A percentile compares a stretch with the other conserved stretches of the same genome.
phyloP scores from a whole-genome alignment of 2,888 invertebrate species.

The Temnothorax unifasciatus region DNA sequence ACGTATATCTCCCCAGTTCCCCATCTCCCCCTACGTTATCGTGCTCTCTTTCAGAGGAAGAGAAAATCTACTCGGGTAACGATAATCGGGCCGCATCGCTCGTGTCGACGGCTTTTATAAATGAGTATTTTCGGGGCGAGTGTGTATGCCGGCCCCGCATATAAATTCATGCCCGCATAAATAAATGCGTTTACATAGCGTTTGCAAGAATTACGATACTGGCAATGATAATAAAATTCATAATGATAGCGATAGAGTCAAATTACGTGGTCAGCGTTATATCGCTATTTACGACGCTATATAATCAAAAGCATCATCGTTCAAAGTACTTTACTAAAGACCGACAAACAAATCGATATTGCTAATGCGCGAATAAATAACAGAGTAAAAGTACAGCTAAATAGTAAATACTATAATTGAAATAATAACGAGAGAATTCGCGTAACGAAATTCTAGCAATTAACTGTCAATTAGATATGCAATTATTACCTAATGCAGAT shows the following conservation, averaged over 20 bases:
- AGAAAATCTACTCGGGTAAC: conserved; percentile 4
- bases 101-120: conserved; percentile 24
- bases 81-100: neutral
- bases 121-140: conserved; percentile 7
- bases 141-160: neutral
- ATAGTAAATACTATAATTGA: neutral
- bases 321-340: neutral
- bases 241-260: neutral
- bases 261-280: neutral
- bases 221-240: neutral
- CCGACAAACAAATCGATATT: neutral
- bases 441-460: neutral
- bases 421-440: neutral
- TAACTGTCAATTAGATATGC: neutral
- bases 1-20: neutral
- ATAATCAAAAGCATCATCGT: neutral
- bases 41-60: neutral
- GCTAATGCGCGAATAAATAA: neutral
- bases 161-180: neutral
- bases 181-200: neutral
- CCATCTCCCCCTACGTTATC: neutral
- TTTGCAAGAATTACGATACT: neutral
- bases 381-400: neutral
- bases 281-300: neutral
- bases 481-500: neutral